Percentiles rank a stretch among this genome's conserved stretches.
Conservation (phyloP, 2,797 vertebrate genomes). For the Gymnodraco acuticeps region DNA sequence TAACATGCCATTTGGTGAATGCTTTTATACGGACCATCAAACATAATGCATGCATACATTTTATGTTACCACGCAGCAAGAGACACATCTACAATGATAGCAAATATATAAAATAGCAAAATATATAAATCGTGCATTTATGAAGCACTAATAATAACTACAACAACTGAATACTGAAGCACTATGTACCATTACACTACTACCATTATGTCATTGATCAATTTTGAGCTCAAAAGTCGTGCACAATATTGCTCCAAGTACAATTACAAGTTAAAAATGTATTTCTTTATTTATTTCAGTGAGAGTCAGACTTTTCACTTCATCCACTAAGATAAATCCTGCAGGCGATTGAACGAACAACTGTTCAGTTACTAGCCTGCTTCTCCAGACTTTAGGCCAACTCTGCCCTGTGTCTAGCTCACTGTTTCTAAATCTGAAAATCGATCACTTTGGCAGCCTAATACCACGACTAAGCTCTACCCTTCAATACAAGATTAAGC, state of each 20-base stretch:
- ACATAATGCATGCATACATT: neutral
- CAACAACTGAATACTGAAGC: neutral
- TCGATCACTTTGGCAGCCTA: neutral
- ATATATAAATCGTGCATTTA: neutral
- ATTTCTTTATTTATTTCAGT: too few relatives aligned
- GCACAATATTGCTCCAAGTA: too few relatives aligned
- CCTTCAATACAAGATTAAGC: neutral
- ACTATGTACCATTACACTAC: neutral
- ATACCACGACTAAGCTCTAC: neutral
- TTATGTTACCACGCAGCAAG: neutral
- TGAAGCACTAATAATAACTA: neutral
- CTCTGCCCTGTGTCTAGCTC: too few relatives aligned
- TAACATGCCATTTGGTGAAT: neutral
- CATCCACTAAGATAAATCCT: too few relatives aligned
- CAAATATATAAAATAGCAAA: neutral
- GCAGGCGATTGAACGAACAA: too few relatives aligned
- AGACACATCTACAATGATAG: conserved; percentile 1
- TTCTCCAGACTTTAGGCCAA: too few relatives aligned
- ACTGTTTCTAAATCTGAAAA: too few relatives aligned
- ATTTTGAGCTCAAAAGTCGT: neutral
- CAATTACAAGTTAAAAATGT: too few relatives aligned
- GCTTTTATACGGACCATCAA: conserved; percentile 7
- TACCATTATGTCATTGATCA: neutral
- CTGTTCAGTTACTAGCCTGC: too few relatives aligned
- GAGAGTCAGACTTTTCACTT: too few relatives aligned